phyloP scores from a whole-genome alignment of 2,113 vertebrate genomes.

The Microcebus tavaratra region DNA sequence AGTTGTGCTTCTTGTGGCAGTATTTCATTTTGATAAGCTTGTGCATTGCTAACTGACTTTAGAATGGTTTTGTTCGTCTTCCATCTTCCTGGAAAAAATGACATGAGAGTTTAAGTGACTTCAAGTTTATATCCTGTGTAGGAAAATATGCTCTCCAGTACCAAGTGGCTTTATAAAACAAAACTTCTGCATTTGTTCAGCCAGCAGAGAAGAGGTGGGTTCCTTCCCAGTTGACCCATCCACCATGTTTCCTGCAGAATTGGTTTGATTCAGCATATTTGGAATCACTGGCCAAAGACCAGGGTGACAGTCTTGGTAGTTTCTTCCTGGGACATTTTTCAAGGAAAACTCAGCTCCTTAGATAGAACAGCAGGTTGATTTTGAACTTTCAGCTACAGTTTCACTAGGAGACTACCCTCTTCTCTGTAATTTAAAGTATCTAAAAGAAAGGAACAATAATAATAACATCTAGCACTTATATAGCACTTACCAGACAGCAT shows the following conservation, averaged over 20 bases:
- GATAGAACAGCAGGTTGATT: not conserved
- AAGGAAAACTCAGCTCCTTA: not conserved
- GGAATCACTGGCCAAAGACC: not conserved
- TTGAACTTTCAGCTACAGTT: not conserved
- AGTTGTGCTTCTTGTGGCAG: not conserved
- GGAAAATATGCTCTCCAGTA: not conserved
- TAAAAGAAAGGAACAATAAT: not conserved
- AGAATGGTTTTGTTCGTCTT: not conserved
- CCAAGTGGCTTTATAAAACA: not conserved
- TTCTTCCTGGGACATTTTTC: not conserved
- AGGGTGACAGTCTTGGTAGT: not conserved
- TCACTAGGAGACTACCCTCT: not conserved
- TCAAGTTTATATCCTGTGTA: not conserved
- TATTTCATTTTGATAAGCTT: constrained; percentile 20
- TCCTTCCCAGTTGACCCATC: not conserved
- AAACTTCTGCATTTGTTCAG: not conserved
- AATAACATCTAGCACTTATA: not conserved
- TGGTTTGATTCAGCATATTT: not conserved
- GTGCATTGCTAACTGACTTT: not conserved
- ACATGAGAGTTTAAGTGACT: not conserved
- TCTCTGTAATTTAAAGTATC: not conserved
- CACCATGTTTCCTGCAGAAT: not conserved
- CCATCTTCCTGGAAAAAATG: not conserved
- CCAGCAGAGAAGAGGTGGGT: not conserved
- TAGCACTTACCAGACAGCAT: not conserved